These are phyloP conservation scores for Calidris pugnax DNA, from an alignment of 2,113 vertebrate genomes.

Conservation along the genomic window DNA sequence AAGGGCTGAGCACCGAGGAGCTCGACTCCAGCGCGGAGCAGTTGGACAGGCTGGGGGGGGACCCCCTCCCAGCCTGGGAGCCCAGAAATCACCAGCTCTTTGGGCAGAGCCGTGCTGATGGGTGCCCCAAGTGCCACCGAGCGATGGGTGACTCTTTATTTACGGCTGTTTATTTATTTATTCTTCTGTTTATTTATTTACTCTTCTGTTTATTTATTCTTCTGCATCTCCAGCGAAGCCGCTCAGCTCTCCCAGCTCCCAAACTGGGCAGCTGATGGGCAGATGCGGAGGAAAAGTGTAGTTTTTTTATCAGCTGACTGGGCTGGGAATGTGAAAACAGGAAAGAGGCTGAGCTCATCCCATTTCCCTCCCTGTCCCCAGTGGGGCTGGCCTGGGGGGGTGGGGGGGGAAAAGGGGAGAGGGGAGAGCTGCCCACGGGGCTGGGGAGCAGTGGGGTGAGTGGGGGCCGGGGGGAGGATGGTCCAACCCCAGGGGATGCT, in stretches of 20 bases:
- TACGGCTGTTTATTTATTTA: neutral
- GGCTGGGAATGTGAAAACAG: slow-evolving; percentile 21
- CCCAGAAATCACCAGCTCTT: neutral
- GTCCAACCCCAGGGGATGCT: too few relatives aligned
- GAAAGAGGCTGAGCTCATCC: slow-evolving; percentile 56
- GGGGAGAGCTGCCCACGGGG: neutral
- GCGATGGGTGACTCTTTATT: accelerated
- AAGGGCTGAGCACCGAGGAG: neutral
- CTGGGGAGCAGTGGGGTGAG: too few relatives aligned
- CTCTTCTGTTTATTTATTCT: too few relatives aligned
- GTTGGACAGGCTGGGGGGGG: neutral
- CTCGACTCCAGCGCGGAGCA: neutral
- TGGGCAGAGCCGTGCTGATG: neutral
- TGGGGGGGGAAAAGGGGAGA: neutral
- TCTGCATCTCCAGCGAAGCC: accelerated
- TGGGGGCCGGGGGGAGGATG: too few relatives aligned
- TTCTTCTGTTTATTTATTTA: too few relatives aligned
- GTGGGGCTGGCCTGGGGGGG: neutral
- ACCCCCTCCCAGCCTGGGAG: accelerated
- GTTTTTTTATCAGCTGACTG: neutral
- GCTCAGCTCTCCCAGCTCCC: neutral
- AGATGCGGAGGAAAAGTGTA: neutral
- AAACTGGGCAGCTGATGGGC: neutral
- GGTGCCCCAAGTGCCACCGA: neutral
- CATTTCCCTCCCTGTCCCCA: neutral